Conservation (phyloP, 2,797 vertebrate genomes). For the Crax fasciolata region DNA sequence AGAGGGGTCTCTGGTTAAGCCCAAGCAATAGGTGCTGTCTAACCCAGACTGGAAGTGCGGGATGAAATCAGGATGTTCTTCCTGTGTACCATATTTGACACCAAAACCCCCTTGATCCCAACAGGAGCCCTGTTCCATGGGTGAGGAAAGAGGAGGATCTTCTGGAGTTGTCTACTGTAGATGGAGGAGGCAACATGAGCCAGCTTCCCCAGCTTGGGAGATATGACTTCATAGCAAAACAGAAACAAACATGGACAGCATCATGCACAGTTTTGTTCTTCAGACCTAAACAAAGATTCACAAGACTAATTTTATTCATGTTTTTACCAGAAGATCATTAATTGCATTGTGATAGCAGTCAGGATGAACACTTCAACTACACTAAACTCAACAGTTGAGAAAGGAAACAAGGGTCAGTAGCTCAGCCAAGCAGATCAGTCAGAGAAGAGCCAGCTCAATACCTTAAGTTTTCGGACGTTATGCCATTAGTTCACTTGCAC, state of each 20-base stretch:
- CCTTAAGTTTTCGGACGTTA: no score
- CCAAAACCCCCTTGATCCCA: not conserved
- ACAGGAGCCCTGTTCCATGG: not conserved
- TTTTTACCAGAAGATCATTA: not conserved
- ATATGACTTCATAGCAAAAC: not conserved
- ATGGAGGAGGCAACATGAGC: not conserved
- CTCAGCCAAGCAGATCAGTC: not conserved
- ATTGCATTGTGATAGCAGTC: not conserved
- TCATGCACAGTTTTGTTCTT: not conserved
- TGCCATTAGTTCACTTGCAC: not conserved
- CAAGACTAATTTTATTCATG: fast-evolving
- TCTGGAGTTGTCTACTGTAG: not conserved
- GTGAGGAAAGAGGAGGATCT: not conserved
- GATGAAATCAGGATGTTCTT: not conserved
- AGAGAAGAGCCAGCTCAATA: not conserved
- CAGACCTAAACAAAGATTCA: not conserved
- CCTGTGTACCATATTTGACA: not conserved
- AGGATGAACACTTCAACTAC: not conserved
- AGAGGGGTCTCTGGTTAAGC: not conserved
- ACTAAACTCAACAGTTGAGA: not conserved
- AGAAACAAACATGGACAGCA: not conserved
- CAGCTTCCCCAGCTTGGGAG: not conserved
- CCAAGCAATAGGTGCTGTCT: not conserved
- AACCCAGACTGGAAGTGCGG: not conserved
- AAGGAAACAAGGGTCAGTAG: not conserved